Base-by-base conservation (phyloP, 30 jellyfish, hydroid and myxozoan genomes). In the Aurelia sp. region DNA sequence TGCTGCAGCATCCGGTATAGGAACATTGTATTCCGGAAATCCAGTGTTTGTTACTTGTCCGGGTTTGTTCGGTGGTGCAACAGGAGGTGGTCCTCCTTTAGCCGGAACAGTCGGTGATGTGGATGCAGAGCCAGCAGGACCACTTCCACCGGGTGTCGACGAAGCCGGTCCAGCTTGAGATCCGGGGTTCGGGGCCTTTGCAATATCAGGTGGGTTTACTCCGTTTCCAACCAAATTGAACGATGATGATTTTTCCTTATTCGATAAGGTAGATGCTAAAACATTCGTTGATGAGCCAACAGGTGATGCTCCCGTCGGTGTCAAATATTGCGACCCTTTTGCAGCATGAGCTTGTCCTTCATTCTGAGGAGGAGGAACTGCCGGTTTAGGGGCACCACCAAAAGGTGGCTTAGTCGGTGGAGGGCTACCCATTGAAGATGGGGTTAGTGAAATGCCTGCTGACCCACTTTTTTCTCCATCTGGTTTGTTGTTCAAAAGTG, bases 291-390 rank as follows among this genome's bases (percentile, higher is more conserved):
- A 90, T 33, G 91, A 68, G 7, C 97, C 97, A 13, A 80, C 94
- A 40, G 97, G 97, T 0, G 87, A 79, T 6, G 97, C 90, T 15
- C 97, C 97, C 27, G 86, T 82, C 58, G 95, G 95, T 6, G 97
- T 77, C 41, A 74, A 82, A 59, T 79, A 90, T 57, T 88, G 83
- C 1, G 87, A 70, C 11, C 88, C 87, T 73, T 73, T 76, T 18
- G 88, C 77, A 33, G 88, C 93, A 62, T 84, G 87, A 9, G 47
- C 76, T 35, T 84, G 77, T 10, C 83, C 80, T 27, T 82, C 91
- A 69, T 20, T 82, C 79, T 69, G 33, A 2, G 91, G 91, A 50
- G 80, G 91, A 30, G 91, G 91, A 8, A 63, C 82, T 7, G 69
- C 23, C 21, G 87, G 93, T 57, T 74, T 79, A 41, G 72, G 44